Evolutionary conservation across 1,140 invertebrate species (phyloP), one percentile per base, ranked within the genome.

Genomic region (Drosophila eugracilis): DNA sequence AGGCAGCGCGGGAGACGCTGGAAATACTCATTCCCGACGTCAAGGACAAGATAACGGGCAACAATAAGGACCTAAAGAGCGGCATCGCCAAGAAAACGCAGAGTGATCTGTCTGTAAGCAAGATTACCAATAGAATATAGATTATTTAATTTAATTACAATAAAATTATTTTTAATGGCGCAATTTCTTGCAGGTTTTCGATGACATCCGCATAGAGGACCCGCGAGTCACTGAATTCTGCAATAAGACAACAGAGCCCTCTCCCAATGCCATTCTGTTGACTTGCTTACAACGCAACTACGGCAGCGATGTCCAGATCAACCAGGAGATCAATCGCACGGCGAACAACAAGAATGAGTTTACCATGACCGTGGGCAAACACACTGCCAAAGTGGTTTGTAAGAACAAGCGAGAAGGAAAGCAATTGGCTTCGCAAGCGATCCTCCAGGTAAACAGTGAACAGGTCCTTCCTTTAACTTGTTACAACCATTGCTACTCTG

Each of bases 391-490:
- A n/a, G 96, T 97, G 15, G 93, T 95, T 6, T 99, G 98, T 91
- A 97, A 97, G 86, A 99, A 99, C 92, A 99, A 99, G 92, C 95
- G 97, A 80, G 98, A 98, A 83, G 98, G 98, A n/a, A 99, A 99
- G 92, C 98, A 99, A 90, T 93, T 96, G 77, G 98, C 98, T 9
- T 97, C 98, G 12, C 98, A 99, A 92, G 95, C 96, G n/a, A 98
- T 99, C 74, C 91, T 99, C 26, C 96, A 98, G 92, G 94, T 94
- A 75, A 49, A 48, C 17, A 5, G 24, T 34, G 10, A 5, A 5
- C 21, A 7, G 5, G 6, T 3, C n/a, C 7, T 5, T 5, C 3
- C 5, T 1, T 1, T 10, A 14, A 24, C 1, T 26, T 12, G 15
- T 6, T 5, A 6, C 21, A 21, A 21, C 3, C 10, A 3, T 17